Evolutionary conservation across 2,888 invertebrate species (phyloP).

Genomic region (Ennomos erosarius): DNA sequence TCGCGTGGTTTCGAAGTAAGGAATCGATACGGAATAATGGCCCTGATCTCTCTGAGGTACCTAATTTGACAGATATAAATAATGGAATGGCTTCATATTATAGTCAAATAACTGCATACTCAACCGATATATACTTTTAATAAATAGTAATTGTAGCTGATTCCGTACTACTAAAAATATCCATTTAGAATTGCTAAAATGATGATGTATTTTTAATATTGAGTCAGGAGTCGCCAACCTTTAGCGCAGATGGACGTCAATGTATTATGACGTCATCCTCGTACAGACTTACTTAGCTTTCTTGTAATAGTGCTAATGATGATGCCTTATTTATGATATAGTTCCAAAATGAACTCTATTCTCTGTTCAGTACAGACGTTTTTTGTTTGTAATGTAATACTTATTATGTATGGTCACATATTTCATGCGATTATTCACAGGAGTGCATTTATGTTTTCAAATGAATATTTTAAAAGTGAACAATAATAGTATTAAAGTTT

Average conservation of each 20-base stretch:
- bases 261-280: neutral
- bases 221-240: too few relatives aligned
- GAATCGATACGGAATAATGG: too few relatives aligned
- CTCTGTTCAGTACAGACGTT: constrained; percentile 45
- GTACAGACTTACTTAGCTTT: constrained; percentile 47
- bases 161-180: too few relatives aligned
- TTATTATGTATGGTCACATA: constrained; percentile 19
- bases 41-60: too few relatives aligned
- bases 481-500: constrained; percentile 79
- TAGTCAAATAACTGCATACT: too few relatives aligned
- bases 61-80: too few relatives aligned
- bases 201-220: too few relatives aligned
- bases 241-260: neutral
- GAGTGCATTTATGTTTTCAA: constrained; percentile 62
- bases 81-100: too few relatives aligned
- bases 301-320: constrained; percentile 57
- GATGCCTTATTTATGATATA: constrained; percentile 56
- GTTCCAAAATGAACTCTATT: constrained; percentile 42
- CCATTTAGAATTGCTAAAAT: too few relatives aligned
- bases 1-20: too few relatives aligned
- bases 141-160: too few relatives aligned
- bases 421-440: constrained; percentile 41
- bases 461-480: constrained; percentile 63
- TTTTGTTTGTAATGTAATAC: constrained; percentile 27
- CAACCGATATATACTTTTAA: too few relatives aligned